Percentiles rank a stretch among this genome's conserved stretches.
Conservation (phyloP, 2,888 invertebrate genomes). For the Lomographa bimaculata region DNA sequence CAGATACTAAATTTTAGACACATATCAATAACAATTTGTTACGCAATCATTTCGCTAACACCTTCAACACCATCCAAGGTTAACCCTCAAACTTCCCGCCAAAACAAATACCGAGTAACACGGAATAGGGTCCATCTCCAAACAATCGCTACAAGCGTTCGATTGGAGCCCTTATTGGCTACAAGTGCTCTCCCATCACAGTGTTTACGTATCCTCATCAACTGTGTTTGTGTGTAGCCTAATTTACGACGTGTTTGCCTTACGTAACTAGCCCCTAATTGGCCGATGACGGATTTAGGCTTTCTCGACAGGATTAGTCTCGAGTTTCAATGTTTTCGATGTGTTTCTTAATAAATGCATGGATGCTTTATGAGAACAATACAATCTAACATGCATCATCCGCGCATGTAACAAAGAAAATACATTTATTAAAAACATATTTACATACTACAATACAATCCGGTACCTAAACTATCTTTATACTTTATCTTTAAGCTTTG, state of each 20-base stretch:
- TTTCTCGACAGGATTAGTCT: conserved; percentile 28
- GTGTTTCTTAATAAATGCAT: conserved; percentile 13
- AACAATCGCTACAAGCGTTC: conserved; percentile 66
- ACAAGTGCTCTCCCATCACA: conserved; percentile 68
- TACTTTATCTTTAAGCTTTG: no score
- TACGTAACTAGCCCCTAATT: conserved; percentile 63
- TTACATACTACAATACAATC: no score
- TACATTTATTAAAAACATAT: no score
- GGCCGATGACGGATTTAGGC: conserved; percentile 57
- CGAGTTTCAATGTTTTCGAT: conserved; percentile 13
- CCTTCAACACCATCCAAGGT: no score
- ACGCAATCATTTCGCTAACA: no score
- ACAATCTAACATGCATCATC: no score
- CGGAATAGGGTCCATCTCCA: conserved; percentile 57
- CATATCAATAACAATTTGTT: no score
- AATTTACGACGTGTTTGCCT: conserved; percentile 78
- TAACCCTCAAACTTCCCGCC: conserved; percentile 18
- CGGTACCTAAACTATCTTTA: no score
- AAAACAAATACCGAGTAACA: conserved; percentile 57
- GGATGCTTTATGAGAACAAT: no score
- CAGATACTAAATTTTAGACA: no score
- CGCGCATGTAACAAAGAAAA: no score
- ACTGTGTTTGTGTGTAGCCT: conserved; percentile 69
- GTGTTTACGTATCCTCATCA: conserved; percentile 75
- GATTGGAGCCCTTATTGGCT: conserved; percentile 59